Conservation (phyloP, 2,888 invertebrate genomes). For the Bruchidius siliquastri region DNA sequence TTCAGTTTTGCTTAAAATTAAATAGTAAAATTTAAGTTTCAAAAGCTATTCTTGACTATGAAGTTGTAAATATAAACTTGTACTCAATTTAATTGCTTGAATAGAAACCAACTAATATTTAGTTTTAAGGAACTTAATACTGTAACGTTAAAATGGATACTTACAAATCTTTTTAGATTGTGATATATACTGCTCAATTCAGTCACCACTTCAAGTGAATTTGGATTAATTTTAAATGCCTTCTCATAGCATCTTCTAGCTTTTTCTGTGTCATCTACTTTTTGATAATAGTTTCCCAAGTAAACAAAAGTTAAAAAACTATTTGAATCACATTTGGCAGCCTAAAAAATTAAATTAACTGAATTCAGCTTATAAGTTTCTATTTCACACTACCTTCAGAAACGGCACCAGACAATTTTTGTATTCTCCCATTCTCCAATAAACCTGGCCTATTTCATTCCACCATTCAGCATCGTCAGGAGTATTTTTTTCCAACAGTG, state of each 20-base stretch:
- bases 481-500: slow-evolving; percentile 46
- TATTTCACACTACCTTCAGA: slow-evolving; percentile 48
- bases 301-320: slow-evolving; percentile 69
- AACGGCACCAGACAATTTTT: slow-evolving; percentile 60
- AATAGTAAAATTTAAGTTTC: too few species aligned
- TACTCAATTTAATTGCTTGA: too few species aligned
- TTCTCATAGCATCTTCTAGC: slow-evolving; percentile 82
- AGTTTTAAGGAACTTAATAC: too few species aligned
- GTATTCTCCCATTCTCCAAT: slow-evolving; percentile 56
- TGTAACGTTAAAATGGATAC: too few species aligned
- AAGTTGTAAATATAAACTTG: too few species aligned
- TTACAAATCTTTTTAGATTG: slow-evolving; percentile 60
- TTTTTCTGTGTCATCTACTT: slow-evolving; percentile 62
- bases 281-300: slow-evolving; percentile 70
- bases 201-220: slow-evolving; percentile 63
- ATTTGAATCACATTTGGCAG: slow-evolving; percentile 69
- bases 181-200: slow-evolving; percentile 73
- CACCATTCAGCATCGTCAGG: slow-evolving; percentile 51
- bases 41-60: too few species aligned
- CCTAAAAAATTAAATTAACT: slow-evolving; percentile 32
- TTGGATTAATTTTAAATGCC: slow-evolving; percentile 68
- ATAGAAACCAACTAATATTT: too few species aligned
- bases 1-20: too few species aligned
- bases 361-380: background rate
- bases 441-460: slow-evolving; percentile 57